A percentile compares a stretch with the other conserved stretches of the same genome.
Evolutionary conservation across 2,113 vertebrate genomes (phyloP).

Genomic region (Podarcis muralis): DNA sequence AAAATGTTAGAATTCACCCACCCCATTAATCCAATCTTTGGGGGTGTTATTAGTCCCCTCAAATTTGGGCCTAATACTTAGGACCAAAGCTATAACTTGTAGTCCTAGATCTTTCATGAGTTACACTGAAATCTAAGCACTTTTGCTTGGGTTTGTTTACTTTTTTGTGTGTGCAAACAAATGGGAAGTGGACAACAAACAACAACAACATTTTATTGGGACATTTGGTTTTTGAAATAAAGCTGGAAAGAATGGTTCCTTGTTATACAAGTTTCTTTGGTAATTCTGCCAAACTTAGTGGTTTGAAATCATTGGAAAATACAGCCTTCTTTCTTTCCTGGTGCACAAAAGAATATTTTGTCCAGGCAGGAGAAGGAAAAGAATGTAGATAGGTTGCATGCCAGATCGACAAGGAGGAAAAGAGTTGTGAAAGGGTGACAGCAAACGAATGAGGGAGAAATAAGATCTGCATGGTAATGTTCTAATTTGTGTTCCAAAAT

Average conservation of each 20-base stretch:
- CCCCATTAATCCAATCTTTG: too few species aligned
- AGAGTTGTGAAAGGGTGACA: background rate
- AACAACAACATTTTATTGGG: background rate
- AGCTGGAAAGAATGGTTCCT: background rate
- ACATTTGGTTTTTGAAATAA: background rate
- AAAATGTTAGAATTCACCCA: too few species aligned
- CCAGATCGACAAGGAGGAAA: background rate
- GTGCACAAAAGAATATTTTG: constrained; percentile 5
- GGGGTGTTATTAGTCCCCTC: too few species aligned
- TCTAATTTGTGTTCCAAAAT: background rate
- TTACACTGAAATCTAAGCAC: too few species aligned
- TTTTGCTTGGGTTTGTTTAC: too few species aligned
- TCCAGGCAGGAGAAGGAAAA: background rate
- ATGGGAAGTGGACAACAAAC: background rate
- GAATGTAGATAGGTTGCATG: background rate
- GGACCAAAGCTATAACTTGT: too few species aligned
- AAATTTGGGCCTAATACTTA: too few species aligned
- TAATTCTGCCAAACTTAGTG: background rate
- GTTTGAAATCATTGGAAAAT: background rate
- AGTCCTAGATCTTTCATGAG: too few species aligned
- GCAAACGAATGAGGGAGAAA: constrained; percentile 10
- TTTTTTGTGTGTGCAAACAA: too few species aligned
- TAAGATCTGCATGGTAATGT: background rate
- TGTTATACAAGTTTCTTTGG: background rate
- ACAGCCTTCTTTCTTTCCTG: background rate